These are phyloP conservation scores for Blastobasis lacticolella DNA, from an alignment of 2,888 invertebrate genomes.

Conservation along the genomic window DNA sequence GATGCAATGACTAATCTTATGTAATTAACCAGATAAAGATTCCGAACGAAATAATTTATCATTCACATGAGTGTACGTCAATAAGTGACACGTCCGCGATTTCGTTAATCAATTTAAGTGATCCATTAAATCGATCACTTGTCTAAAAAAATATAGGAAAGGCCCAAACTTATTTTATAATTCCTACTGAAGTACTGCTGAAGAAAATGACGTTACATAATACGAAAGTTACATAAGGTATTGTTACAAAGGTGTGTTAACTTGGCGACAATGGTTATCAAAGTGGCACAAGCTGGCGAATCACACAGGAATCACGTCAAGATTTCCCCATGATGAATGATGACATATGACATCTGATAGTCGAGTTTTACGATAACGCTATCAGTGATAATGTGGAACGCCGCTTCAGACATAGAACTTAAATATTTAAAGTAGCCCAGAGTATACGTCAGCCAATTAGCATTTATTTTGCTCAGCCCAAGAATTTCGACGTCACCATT, in stretches of 20 bases:
- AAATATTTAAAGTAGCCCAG: constrained; percentile 13
- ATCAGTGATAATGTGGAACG: constrained; percentile 5
- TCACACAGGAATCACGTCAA: constrained; percentile 41
- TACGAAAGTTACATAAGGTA: constrained; percentile 2
- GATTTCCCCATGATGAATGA: constrained; percentile 56
- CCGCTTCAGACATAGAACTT: constrained; percentile 4
- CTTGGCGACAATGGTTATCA: constrained; percentile 32
- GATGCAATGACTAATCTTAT: constrained; percentile 27
- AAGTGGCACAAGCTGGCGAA: constrained; percentile 37
- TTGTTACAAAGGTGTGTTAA: constrained; percentile 13
- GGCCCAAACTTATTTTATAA: background rate
- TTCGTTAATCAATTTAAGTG: too few relatives aligned
- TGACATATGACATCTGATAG: constrained; percentile 38
- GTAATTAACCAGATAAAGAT: constrained; percentile 15
- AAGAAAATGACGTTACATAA: background rate
- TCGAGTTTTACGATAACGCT: constrained; percentile 13
- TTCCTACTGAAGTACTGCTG: background rate
- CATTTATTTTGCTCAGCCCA: constrained; percentile 6
- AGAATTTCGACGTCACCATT: background rate
- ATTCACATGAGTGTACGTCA: background rate
- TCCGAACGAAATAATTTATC: background rate
- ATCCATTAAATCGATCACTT: background rate
- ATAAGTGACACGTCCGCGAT: background rate
- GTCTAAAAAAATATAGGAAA: background rate
- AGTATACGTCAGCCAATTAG: constrained; percentile 6